Conservation (phyloP, 2,888 invertebrate genomes). For the Spatulosminthurus flaviceps region DNA sequence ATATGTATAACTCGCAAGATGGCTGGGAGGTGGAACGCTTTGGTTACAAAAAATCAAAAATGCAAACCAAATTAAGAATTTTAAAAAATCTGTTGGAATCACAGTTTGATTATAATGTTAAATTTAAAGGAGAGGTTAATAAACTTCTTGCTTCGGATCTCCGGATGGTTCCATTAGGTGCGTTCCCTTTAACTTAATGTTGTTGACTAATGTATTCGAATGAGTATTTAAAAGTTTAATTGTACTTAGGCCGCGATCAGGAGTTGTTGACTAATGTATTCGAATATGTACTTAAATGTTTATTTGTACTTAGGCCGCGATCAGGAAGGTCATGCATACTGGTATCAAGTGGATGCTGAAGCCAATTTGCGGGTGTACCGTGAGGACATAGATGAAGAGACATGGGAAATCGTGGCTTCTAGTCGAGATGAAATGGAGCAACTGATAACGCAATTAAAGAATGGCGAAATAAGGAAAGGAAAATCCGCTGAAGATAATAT, state of each 20-base stretch:
- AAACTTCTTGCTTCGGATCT: constrained; percentile 81
- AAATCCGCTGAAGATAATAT: constrained; percentile 56
- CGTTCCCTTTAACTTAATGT: too few relatives aligned
- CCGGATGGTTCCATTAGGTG: constrained; percentile 84
- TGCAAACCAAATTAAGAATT: constrained; percentile 86
- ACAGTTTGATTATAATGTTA: constrained; percentile 93
- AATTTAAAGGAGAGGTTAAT: constrained; percentile 89
- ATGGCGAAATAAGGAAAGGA: constrained; percentile 63
- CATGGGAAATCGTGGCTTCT: constrained; percentile 92
- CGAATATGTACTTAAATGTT: background rate
- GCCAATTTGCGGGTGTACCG: constrained; percentile 89
- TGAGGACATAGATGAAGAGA: constrained; percentile 96
- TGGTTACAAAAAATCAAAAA: constrained; percentile 91
- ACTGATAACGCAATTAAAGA: constrained; percentile 76
- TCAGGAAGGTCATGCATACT: constrained; percentile 89
- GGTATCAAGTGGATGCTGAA: constrained; percentile 83
- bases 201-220: too few relatives aligned
- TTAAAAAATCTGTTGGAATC: constrained; percentile 90
- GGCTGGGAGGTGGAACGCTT: constrained; percentile 96
- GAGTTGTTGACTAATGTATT: too few relatives aligned
- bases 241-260: constrained; percentile 76
- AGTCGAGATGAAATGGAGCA: constrained; percentile 81
- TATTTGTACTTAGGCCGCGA: constrained; percentile 73
- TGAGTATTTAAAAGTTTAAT: background rate
- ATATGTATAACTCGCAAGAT: constrained; percentile 87